A percentile compares a stretch with the other conserved stretches of the same genome.
Evolutionary conservation across 2,888 invertebrate genomes (phyloP).

Genomic region (Adela reaumurella): DNA sequence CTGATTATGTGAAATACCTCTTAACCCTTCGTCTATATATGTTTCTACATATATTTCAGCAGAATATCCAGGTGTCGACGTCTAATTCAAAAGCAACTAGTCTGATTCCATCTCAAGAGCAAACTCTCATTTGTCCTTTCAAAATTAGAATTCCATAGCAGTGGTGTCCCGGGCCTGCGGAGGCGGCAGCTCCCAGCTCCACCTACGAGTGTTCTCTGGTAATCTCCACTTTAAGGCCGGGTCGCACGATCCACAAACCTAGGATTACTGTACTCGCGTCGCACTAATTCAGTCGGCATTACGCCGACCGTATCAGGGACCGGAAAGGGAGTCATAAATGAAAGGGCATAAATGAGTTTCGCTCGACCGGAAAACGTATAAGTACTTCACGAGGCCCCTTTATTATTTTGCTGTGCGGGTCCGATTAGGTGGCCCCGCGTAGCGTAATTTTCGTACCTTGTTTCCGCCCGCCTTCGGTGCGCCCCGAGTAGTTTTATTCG

Average conservation of each 20-base stretch:
- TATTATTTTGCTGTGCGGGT: not conserved
- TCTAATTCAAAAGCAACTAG: too few relatives aligned
- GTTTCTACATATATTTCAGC: too few relatives aligned
- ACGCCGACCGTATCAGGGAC: conserved; percentile 44
- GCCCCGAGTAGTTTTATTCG: too few relatives aligned
- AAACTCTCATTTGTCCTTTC: not conserved
- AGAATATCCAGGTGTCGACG: too few relatives aligned
- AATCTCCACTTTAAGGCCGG: conserved; percentile 58
- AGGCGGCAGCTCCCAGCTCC: conserved; percentile 24
- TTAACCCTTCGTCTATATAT: too few relatives aligned
- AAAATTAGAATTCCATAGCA: conserved; percentile 9
- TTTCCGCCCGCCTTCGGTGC: not conserved
- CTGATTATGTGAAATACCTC: too few relatives aligned
- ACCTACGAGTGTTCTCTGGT: conserved; percentile 23
- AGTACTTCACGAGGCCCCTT: not conserved
- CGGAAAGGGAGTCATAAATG: conserved; percentile 51
- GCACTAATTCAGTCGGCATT: conserved; percentile 56
- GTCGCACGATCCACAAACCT: conserved; percentile 48
- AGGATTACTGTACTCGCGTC: conserved; percentile 56
- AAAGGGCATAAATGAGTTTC: conserved; percentile 30
- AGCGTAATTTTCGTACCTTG: not conserved
- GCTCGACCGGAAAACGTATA: not conserved
- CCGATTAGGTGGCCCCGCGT: not conserved
- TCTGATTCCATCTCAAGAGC: too few relatives aligned
- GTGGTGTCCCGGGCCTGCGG: too few relatives aligned